Percentiles rank a stretch among this genome's conserved stretches.
Conservation (phyloP, 2,113 vertebrate species). For the Phalacrocorax brasilianus region DNA sequence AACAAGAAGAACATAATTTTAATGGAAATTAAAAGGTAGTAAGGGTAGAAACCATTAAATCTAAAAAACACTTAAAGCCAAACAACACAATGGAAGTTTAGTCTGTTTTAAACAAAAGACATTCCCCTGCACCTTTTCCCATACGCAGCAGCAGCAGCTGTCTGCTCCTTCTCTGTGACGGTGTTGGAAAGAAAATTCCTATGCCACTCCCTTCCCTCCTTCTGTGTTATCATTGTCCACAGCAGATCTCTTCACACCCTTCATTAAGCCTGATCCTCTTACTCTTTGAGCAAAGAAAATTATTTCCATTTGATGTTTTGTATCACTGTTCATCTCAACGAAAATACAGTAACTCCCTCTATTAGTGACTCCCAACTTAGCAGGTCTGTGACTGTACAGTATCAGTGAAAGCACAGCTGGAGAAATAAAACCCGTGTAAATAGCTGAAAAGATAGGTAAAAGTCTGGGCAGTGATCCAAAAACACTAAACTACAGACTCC, state of each 20-base stretch:
- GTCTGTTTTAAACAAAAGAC: conserved; percentile 36
- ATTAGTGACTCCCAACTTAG: conserved; percentile 47
- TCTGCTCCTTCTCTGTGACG: not conserved
- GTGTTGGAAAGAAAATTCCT: conserved; percentile 7
- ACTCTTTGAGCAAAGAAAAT: conserved; percentile 27
- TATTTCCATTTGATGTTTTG: conserved; percentile 44
- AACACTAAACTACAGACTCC: conserved; percentile 85
- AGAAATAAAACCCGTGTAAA: conserved; percentile 87
- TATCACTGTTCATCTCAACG: conserved; percentile 30
- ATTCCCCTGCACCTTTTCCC: conserved; percentile 8
- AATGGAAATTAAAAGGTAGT: not conserved
- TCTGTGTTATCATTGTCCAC: conserved; percentile 1
- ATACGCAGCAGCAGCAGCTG: conserved; percentile 10
- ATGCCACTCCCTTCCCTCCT: conserved; percentile 15
- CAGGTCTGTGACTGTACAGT: conserved; percentile 62
- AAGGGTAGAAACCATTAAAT: not conserved
- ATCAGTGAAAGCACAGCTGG: conserved; percentile 85
- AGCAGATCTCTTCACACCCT: conserved; percentile 55
- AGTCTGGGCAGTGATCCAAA: conserved; percentile 82
- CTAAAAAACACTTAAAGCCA: not conserved
- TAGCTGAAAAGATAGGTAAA: conserved; percentile 95
- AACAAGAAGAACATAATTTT: not conserved
- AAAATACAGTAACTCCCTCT: conserved; percentile 57
- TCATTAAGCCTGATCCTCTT: conserved; percentile 40
- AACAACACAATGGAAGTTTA: conserved; percentile 3